Evolutionary conservation across 2,888 invertebrate species (phyloP).

Genomic region (Erannis defoliaria): DNA sequence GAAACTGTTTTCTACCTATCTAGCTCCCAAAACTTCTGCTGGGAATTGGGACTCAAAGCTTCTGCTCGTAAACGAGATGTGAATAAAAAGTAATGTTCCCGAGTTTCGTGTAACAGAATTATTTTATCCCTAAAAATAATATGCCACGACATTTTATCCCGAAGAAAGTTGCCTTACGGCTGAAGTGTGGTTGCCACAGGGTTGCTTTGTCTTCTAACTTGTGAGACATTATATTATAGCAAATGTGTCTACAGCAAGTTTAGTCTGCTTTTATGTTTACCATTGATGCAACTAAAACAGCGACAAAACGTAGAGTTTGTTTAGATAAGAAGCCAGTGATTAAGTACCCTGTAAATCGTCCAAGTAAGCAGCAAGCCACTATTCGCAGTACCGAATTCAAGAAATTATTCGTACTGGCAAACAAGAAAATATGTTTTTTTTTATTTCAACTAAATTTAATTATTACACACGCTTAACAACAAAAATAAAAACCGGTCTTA

Average conservation of each 20-base stretch:
- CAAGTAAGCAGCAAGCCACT: too few species aligned
- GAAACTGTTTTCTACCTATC: constrained; percentile 19
- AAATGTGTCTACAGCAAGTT: neutral
- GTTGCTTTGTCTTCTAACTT: constrained; percentile 18
- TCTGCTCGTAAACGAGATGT: constrained; percentile 21
- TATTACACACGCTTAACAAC: too few species aligned
- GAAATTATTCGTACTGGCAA: too few species aligned
- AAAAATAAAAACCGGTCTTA: too few species aligned
- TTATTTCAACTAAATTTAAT: too few species aligned
- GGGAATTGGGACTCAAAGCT: constrained; percentile 27
- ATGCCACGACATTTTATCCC: constrained; percentile 9
- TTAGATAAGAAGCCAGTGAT: too few species aligned
- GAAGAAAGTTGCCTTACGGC: constrained; percentile 8
- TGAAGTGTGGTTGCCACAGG: constrained; percentile 8
- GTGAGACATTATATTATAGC: constrained; percentile 1
- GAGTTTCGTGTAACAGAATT: constrained; percentile 28
- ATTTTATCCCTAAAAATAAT: constrained; percentile 30
- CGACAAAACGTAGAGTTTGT: too few species aligned
- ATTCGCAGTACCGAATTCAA: too few species aligned
- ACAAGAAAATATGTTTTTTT: too few species aligned
- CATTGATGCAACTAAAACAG: too few species aligned
- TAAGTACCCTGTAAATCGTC: too few species aligned
- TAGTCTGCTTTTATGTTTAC: too few species aligned
- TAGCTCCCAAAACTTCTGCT: constrained; percentile 19
- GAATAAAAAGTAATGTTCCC: constrained; percentile 35